phyloP scores from a whole-genome alignment of 2,888 invertebrate genomes.

The Conops quadrifasciatus region DNA sequence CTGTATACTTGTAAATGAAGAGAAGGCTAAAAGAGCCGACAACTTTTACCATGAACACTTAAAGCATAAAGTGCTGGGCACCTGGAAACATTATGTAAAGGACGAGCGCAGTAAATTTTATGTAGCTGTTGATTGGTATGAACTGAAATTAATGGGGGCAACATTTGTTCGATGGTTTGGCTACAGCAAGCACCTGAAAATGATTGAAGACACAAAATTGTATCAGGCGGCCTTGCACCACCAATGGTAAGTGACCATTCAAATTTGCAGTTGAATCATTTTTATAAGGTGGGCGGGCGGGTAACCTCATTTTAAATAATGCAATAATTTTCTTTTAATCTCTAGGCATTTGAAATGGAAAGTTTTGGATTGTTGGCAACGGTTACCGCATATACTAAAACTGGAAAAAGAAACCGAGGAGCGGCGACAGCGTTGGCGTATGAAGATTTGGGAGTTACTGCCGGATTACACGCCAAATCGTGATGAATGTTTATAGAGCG shows the following conservation, averaged over 20 bases:
- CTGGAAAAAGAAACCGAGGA: constrained; percentile 74
- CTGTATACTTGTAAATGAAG: constrained; percentile 67
- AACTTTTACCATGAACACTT: constrained; percentile 68
- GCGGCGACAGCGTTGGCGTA: constrained; percentile 74
- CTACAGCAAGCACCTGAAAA: constrained; percentile 64
- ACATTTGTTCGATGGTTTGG: constrained; percentile 68
- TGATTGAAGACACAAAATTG: constrained; percentile 66
- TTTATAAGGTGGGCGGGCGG: neutral
- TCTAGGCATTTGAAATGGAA: constrained; percentile 65
- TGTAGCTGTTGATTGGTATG: constrained; percentile 78
- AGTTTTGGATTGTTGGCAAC: constrained; percentile 71
- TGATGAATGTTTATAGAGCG: constrained; percentile 40
- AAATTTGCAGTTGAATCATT: neutral
- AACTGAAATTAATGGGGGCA: constrained; percentile 69
- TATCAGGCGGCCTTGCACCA: constrained; percentile 62
- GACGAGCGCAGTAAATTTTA: constrained; percentile 68
- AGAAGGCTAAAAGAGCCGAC: constrained; percentile 70
- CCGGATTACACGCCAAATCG: constrained; percentile 72
- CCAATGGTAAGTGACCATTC: constrained; percentile 56
- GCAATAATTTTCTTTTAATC: neutral
- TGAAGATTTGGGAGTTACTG: constrained; percentile 76
- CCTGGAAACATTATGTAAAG: constrained; percentile 64
- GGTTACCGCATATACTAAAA: constrained; percentile 72
- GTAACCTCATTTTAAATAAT: neutral
- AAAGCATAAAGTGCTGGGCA: constrained; percentile 65